Evolutionary conservation across 2,888 invertebrate genomes (phyloP), one percentile per base, ranked within the genome.

Genomic region (Anorthoa munda): DNA sequence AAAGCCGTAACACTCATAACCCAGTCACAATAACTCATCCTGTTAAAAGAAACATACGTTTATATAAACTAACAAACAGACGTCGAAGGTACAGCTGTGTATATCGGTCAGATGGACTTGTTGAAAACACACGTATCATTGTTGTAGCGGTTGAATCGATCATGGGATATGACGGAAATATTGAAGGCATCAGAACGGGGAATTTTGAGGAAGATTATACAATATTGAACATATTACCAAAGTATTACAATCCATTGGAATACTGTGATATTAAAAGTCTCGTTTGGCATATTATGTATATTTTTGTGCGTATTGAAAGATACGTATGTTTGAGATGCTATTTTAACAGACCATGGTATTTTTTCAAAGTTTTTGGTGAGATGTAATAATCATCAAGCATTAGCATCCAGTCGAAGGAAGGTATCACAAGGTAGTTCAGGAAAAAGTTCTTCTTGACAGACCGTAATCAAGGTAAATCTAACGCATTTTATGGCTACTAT

Each of bases 101-200:
- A 83, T 75, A 60, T 83, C 83, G 85, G 85, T 77, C 77, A 77
- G 71, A 67, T 61, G n/a, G 56, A 82, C 72, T 73, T 71, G 85
- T 78, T 83, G 78, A 81, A 81, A 87, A 79, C 77, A 76, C 18
- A 66, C 53, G 60, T 72, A 63, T 74, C 76, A 48, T 31, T 68
- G 71, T 85, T 72, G n/a, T 39, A 55, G 58, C 63, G 31, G 66
- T 60, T 18, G 51, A 64, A 76, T 75, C 63, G 50, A 75, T 69
- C 50, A 71, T 39, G 23, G 23, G 3, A 58, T 73, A 56, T 70
- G 56, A 75, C 67, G 82, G 72, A 74, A 79, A 68, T 61, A 21
- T 75, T 61, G 15, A 9, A 15, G 50, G 68, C 63, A 68, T 72
- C 31, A 7, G 67, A 26, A 21, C 66, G 17, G n/a, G 64, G 70